These are phyloP conservation scores for Limnephilus rhombicus DNA, from an alignment of 2,888 invertebrate species.

Conservation along the genomic window DNA sequence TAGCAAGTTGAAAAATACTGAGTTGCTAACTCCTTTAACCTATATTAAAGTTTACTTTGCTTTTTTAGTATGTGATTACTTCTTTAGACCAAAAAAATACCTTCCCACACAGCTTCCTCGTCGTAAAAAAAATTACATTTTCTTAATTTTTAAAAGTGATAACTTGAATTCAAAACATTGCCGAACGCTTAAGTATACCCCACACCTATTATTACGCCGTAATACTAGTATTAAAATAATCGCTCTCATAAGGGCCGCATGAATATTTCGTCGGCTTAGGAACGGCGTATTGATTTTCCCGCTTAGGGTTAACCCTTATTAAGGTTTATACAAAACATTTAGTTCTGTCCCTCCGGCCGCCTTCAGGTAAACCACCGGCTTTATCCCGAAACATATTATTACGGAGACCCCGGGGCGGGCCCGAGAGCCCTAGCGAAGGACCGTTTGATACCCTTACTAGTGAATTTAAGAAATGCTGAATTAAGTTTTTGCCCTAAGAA, in stretches of 20 bases:
- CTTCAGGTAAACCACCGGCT: background rate
- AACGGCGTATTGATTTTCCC: background rate
- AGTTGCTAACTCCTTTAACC: too few species aligned
- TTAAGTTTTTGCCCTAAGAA: background rate
- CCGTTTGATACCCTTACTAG: background rate
- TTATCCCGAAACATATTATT: background rate
- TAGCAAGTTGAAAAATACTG: too few species aligned
- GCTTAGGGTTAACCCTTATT: background rate
- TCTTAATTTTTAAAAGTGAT: background rate
- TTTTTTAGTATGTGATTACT: too few species aligned
- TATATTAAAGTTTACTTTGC: too few species aligned
- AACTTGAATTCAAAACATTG: background rate
- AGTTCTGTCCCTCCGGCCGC: background rate
- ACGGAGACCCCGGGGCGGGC: background rate
- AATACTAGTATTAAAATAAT: background rate
- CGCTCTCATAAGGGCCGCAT: background rate
- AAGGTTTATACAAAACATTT: conserved; percentile 1
- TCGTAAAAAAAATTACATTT: too few species aligned
- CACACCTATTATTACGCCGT: background rate
- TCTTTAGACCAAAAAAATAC: too few species aligned
- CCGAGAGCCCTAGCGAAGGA: background rate
- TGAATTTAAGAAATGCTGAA: background rate
- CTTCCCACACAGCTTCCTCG: too few species aligned
- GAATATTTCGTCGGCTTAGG: background rate
- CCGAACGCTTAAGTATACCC: background rate